Percentiles rank a stretch among this genome's conserved stretches.
Conservation (phyloP, 2,888 invertebrate species). For the Chrysolina oricalcia region DNA sequence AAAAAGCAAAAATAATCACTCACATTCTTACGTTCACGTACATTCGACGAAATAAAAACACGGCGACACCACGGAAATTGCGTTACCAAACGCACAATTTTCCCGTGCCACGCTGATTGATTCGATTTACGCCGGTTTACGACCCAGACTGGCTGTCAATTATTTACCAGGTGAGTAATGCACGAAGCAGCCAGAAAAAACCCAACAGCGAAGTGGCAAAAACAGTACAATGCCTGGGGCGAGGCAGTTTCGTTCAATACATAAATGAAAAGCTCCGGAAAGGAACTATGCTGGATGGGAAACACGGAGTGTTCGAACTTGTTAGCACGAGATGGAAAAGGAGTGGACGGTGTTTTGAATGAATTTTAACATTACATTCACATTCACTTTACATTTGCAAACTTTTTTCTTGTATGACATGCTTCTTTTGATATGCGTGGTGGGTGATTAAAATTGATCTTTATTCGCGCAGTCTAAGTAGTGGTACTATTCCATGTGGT, state of each 20-base stretch:
- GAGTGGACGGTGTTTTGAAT: too few relatives aligned
- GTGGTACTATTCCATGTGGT: too few relatives aligned
- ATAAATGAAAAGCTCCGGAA: slow-evolving; percentile 10
- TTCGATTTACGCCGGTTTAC: slow-evolving; percentile 35
- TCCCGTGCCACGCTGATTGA: slow-evolving; percentile 31
- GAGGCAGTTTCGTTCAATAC: neutral
- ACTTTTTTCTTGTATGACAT: too few relatives aligned
- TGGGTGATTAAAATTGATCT: too few relatives aligned
- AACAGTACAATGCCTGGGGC: slow-evolving; percentile 5
- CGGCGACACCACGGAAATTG: slow-evolving; percentile 23
- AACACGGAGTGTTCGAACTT: neutral
- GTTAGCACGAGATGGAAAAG: too few relatives aligned
- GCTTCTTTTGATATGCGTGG: too few relatives aligned
- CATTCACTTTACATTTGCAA: too few relatives aligned
- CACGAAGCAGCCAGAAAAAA: slow-evolving; percentile 5
- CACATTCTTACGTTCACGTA: slow-evolving; percentile 16
- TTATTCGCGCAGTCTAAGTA: too few relatives aligned
- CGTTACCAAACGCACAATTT: slow-evolving; percentile 22
- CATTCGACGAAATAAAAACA: slow-evolving; percentile 14
- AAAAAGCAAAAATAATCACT: slow-evolving; percentile 7
- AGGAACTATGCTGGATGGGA: neutral
- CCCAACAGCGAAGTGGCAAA: neutral
- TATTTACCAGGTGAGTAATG: slow-evolving; percentile 37
- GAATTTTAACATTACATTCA: too few relatives aligned
- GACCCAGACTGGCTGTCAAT: slow-evolving; percentile 29